Evolutionary conservation across 2,797 vertebrate species (phyloP).

Genomic region (Anolis apletophallus): DNA sequence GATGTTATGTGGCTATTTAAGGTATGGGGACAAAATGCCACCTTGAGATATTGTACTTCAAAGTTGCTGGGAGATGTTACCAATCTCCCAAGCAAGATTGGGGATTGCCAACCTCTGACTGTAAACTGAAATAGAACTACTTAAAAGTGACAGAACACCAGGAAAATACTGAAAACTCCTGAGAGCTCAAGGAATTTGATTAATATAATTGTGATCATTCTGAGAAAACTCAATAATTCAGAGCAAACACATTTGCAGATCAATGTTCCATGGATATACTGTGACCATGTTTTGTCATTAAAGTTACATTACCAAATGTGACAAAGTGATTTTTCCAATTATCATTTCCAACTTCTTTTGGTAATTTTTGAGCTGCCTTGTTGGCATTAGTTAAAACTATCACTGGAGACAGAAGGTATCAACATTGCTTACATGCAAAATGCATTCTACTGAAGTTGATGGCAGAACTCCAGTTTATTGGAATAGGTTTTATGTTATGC

Average conservation of each 20-base stretch:
- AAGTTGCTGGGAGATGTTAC: not conserved
- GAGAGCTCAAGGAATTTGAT: not conserved
- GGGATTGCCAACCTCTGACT: no score
- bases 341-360: constrained; percentile 22
- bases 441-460: constrained; percentile 10
- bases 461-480: constrained; percentile 22
- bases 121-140: no score
- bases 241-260: not conserved
- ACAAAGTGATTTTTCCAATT: constrained; percentile 37
- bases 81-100: not conserved
- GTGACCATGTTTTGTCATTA: not conserved
- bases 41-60: not conserved
- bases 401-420: constrained; percentile 40
- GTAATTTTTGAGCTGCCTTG: constrained; percentile 47
- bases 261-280: not conserved
- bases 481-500: constrained; percentile 14
- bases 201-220: not conserved
- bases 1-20: not conserved
- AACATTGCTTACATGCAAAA: constrained; percentile 17
- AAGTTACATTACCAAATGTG: constrained; percentile 1
- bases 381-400: constrained; percentile 23
- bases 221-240: not conserved
- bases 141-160: not conserved
- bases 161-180: not conserved
- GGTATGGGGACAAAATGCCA: not conserved